These are phyloP conservation scores for Drosophila setifemur DNA, from an alignment of 1,140 invertebrate species.

Conservation along the genomic window DNA sequence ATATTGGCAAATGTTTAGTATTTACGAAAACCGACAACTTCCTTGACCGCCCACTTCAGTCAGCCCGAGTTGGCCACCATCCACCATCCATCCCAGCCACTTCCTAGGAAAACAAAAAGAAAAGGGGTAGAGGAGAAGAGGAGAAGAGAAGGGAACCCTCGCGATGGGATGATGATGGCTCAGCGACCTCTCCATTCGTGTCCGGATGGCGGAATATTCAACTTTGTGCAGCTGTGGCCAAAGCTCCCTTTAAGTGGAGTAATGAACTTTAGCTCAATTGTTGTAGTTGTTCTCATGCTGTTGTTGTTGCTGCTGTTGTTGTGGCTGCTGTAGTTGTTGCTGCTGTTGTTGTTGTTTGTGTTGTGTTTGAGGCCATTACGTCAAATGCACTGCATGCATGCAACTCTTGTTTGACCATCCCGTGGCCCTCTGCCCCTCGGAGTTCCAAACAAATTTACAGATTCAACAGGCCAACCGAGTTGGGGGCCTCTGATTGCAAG, in stretches of 20 bases:
- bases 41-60: constrained; percentile 75
- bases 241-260: constrained; percentile 69
- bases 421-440: constrained; percentile 21
- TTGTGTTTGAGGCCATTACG: constrained; percentile 23
- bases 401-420: constrained; percentile 16
- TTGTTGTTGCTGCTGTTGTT: constrained; percentile 24
- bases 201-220: constrained; percentile 39
- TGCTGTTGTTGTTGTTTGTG: no score
- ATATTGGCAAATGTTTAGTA: constrained; percentile 74
- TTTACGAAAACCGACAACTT: constrained; percentile 66
- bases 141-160: constrained; percentile 1
- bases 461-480: constrained; percentile 22
- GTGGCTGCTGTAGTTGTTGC: constrained; percentile 7
- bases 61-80: constrained; percentile 5
- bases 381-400: constrained; percentile 34
- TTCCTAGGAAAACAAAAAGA: constrained; percentile 48
- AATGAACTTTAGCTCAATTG: constrained; percentile 69
- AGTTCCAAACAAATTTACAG: constrained; percentile 66
- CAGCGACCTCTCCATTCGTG: constrained; percentile 63
- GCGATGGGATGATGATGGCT: constrained; percentile 53
- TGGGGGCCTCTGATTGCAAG: constrained; percentile 47
- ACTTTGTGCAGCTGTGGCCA: constrained; percentile 65
- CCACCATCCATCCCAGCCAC: constrained; percentile 3
- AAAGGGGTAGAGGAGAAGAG: constrained; percentile 16
- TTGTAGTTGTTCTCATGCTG: constrained; percentile 16